Evolutionary conservation across 2,113 vertebrate genomes (phyloP).

Genomic region (Mormyrus iriodes): DNA sequence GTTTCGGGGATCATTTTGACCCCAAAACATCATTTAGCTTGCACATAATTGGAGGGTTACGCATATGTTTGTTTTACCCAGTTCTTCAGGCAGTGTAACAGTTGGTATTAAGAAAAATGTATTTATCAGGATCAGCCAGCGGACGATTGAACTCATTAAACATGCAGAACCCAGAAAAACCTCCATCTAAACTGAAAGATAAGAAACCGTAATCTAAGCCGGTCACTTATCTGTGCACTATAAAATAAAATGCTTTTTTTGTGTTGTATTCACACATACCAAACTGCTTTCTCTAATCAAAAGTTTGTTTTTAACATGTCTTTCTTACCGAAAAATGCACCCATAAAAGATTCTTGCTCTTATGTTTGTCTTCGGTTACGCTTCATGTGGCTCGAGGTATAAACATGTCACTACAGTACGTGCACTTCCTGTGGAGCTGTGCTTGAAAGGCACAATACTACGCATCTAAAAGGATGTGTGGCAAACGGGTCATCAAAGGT

Average conservation of each 20-base stretch:
- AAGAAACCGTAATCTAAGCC: background rate
- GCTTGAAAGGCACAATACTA: background rate
- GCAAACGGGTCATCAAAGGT: background rate
- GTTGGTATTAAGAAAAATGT: background rate
- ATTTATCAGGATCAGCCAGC: background rate
- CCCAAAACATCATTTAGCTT: background rate
- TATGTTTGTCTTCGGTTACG: background rate
- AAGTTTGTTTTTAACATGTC: background rate
- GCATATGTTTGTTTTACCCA: background rate
- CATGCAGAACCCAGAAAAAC: background rate
- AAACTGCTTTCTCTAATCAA: background rate
- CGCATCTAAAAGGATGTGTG: background rate
- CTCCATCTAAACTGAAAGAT: background rate
- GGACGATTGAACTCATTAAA: background rate
- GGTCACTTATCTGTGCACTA: background rate
- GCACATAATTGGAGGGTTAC: background rate
- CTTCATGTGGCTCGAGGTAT: background rate
- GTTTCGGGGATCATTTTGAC: background rate
- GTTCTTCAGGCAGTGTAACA: background rate
- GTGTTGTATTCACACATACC: background rate
- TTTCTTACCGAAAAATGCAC: background rate
- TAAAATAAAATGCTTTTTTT: background rate
- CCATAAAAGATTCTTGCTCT: background rate
- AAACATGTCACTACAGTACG: background rate
- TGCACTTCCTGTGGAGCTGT: background rate